Base-by-base conservation (phyloP, 2,888 invertebrate species). In the Acleris sparsana region DNA sequence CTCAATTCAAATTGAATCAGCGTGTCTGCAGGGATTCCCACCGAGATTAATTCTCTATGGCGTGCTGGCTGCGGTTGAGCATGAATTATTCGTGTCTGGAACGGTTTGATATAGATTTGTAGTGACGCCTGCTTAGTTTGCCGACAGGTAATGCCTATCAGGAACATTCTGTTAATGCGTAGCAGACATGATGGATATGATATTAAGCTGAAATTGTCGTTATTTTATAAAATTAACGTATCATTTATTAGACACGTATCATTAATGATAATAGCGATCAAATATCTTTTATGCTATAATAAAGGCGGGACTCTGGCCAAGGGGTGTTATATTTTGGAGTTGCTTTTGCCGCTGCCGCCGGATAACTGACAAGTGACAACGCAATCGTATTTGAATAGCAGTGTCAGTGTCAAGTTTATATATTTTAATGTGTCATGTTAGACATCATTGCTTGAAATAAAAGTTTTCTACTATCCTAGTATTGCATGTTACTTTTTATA, bases 1-100 rank as follows among this genome's bases (percentile, higher is more conserved):
- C 71, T 75, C 75, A 72, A 80, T 83, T 80, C 76, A 79, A 85
- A 84, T 86, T 82, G 79, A 82, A 82, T 83, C 77, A 44, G 57
- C 53, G 20, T 13, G 76, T 73, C 77, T 73, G 66, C 69, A 25
- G 70, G 80, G 83, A 77, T 76, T 66, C 62, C 48, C 49, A 62
- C 64, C 65, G 63, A 73, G 77, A 79, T 82, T 80, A 82, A 82
- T 79, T 78, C 72, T 65, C 72, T 62, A 63, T 69, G 53, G 46
- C 17, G 73, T 46, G 68, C 65, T 70, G 79, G 77, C 73, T 71
- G 71, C 75, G 67, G 70, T 69, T 68, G 72, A 78, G 73, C 78
- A 80, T 80, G 78, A 82, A 74, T 77, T 79, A 80, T 77, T 76
- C 75, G 75, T 33, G 65, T 56, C 49, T 61, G 44, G 52, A 25